Base-by-base conservation (phyloP, 2,888 invertebrate genomes). In the Drosophila macrospina region DNA sequence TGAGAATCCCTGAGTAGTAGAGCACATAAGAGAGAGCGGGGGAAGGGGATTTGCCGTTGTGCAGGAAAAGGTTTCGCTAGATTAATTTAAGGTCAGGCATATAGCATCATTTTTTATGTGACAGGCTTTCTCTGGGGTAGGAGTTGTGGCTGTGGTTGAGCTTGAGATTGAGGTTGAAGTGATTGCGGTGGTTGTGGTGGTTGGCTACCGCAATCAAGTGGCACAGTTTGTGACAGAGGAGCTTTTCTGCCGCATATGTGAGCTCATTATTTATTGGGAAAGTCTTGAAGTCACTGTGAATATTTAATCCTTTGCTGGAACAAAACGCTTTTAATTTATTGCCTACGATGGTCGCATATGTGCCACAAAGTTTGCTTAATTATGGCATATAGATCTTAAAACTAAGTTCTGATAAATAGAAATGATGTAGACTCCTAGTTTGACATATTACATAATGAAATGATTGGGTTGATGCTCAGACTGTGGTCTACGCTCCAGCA, bases 1-100 rank as follows among this genome's bases (percentile, higher is more conserved):
- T 39, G 32, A 34, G 7, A 36, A 11, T 51, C 24, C n/a, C 37
- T 36, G 39, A 26, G 28, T 54, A 26, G 28, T 54, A 39, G 7
- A 47, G 39, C 56, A 51, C 57, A 50, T 32, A 16, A 34, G 45
- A 20, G 36, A n/a, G 8, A n/a, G 5, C 30, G 13, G 39, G 30
- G 39, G 28, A 28, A 37, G 16, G 4, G 37, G 1, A 28, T 28
- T 32, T 44, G 36, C 63, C 48, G 41, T 73, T 61, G 61, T 42
- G 44, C 66, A 60, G 69, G 62, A 57, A 78, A 83, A 83, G 86
- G 90, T 88, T 89, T 88, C 90, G 90, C 84, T 89, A 89, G 90
- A 89, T 89, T 89, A 90, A 89, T 89, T 89, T 89, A 78, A 86
- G 89, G 89, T 90, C 89, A 89, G 78, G 90, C 86, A 88, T 90